Conservation (phyloP, 2,888 invertebrate genomes). For the Axea sp. region DNA sequence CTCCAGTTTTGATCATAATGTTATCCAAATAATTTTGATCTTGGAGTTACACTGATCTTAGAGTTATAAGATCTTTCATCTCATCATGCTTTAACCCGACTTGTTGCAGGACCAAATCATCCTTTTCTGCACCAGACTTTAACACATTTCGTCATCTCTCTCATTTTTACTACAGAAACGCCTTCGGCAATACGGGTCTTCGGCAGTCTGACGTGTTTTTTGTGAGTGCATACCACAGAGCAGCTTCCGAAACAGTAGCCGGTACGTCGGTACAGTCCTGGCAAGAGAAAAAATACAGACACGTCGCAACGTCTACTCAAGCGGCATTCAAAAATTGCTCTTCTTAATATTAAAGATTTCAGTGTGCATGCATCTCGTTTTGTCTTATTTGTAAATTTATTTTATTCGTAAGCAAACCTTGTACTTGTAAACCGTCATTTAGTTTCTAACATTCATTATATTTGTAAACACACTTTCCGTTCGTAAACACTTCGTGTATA, state of each 20-base stretch:
- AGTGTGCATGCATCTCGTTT: too few species aligned
- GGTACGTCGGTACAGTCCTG: conserved; percentile 76
- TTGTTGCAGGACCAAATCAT: conserved; percentile 48
- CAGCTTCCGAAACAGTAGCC: conserved; percentile 80
- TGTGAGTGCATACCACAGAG: conserved; percentile 78
- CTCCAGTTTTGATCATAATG: conserved; percentile 8
- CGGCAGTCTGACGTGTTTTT: conserved; percentile 79
- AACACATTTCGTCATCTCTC: conserved; percentile 55
- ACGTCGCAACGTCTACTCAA: conserved; percentile 29
- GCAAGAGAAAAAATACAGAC: conserved; percentile 73
- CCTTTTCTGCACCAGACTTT: conserved; percentile 57
- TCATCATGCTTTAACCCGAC: conserved; percentile 56
- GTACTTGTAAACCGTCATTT: too few species aligned
- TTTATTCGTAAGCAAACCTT: too few species aligned
- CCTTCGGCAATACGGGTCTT: conserved; percentile 70
- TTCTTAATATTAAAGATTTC: too few species aligned
- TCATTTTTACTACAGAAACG: conserved; percentile 64
- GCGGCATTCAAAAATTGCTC: conserved; percentile 18
- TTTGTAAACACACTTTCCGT: too few species aligned
- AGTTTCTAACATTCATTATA: too few species aligned
- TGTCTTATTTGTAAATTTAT: too few species aligned
- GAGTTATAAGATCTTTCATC: conserved; percentile 52
- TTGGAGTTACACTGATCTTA: too few species aligned
- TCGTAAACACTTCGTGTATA: too few species aligned
- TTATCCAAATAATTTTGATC: too few species aligned